phyloP scores from a whole-genome alignment of 2,888 invertebrate genomes.

The Abscondita cerata region DNA sequence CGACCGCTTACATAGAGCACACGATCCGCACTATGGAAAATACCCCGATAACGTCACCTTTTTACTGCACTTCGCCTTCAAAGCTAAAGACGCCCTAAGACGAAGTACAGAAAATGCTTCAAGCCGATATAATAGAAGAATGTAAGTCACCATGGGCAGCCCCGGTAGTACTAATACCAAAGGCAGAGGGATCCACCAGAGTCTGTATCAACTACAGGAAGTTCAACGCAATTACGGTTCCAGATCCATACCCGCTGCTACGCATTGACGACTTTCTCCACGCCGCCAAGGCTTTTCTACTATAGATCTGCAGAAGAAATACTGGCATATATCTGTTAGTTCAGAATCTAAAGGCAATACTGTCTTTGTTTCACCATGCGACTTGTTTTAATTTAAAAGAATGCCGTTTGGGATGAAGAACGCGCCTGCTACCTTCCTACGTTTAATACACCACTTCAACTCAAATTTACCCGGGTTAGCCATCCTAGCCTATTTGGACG shows the following conservation, averaged over 20 bases:
- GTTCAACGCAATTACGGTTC: not conserved
- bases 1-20: not conserved
- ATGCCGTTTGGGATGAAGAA: not conserved
- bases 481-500: not conserved
- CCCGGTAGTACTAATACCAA: too few species aligned
- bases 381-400: not conserved
- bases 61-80: not conserved
- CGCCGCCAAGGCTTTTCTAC: not conserved
- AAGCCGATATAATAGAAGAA: not conserved
- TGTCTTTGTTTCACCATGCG: not conserved
- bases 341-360: too few species aligned
- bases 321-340: not conserved
- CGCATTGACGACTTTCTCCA: not conserved
- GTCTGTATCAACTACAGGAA: slow-evolving; percentile 7
- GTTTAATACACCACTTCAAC: not conserved
- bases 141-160: too few species aligned
- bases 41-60: not conserved
- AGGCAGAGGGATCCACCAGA: too few species aligned
- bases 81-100: not conserved
- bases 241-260: too few species aligned
- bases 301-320: not conserved
- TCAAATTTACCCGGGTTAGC: not conserved
- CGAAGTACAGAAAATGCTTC: not conserved
- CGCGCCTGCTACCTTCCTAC: not conserved
- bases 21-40: not conserved